Base-by-base conservation (phyloP, 2,888 invertebrate genomes). In the Flabesymbios commensalis region DNA sequence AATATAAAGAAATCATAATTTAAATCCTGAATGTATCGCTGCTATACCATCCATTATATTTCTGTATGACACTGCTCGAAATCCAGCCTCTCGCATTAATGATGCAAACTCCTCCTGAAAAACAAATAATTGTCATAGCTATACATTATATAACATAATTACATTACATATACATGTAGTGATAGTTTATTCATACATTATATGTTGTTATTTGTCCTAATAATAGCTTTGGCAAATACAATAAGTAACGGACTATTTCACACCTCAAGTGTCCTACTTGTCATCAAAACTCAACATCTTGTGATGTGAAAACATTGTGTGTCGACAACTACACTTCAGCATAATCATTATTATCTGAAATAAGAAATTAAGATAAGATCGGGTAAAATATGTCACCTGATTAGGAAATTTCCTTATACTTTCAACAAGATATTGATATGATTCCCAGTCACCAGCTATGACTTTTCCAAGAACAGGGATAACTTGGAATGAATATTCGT, bases 381-480 rank as follows among this genome's bases (percentile, higher is more conserved):
- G n/a, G n/a, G n/a, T n/a, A n/a, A n/a, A n/a, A n/a, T n/a, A 51
- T 7, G 22, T n/a, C 78, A 90, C 92, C 87, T 98, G 97, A 73
- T 90, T 88, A 0, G 99, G 99, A 84, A 99, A 99, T 81, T 91
- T 90, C 39, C 96, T 86, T 72, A 99, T 99, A 84, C 98, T 98
- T 84, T 99, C 98, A 0, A 99, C 96, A 43, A 99, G 87, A 84
- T 99, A 99, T 83, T 96, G 92, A 85, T 99, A 99, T 0, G 97
- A 90, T 65, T 92, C 88, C 93, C 94, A 98, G 84, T 99, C 92
- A 2, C 93, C 91, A 3, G 93, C 92, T 39, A 99, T 86, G 42
- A 99, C 84, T 80, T 95, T 92, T 0, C 99, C 99, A 87, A 99
- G 86, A 1, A 93, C 93, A 5, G 98, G 99, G 76, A 99, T 98